Conservation (phyloP, 30 jellyfish, hydroid and myxozoan species). For the Turritopsis dohrnii region DNA sequence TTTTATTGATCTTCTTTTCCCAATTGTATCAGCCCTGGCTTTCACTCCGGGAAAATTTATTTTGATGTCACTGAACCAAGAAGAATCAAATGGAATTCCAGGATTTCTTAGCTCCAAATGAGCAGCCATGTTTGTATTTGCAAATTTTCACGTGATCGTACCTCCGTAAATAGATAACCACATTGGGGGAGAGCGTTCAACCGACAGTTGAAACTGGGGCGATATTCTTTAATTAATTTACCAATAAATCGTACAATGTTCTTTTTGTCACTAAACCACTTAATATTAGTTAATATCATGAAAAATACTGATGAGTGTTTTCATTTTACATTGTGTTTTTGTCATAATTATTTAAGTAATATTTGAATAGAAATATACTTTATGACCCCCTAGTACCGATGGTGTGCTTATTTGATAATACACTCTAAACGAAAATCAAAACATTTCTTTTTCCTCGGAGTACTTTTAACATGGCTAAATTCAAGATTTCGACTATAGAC, state of each 20-base stretch:
- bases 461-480: neutral
- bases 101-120: conserved; percentile 52
- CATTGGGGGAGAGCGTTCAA: neutral
- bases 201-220: neutral
- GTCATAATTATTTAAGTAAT: too few relatives aligned
- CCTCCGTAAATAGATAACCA: neutral
- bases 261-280: too few relatives aligned
- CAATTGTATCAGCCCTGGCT: conserved; percentile 73
- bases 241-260: neutral
- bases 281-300: neutral
- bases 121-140: conserved; percentile 19
- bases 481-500: too few relatives aligned
- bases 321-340: too few relatives aligned
- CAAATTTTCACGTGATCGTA: neutral
- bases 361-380: too few relatives aligned
- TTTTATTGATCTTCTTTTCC: conserved; percentile 74
- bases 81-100: conserved; percentile 66
- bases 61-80: conserved; percentile 73
- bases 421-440: neutral
- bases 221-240: neutral
- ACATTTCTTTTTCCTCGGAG: neutral
- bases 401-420: neutral
- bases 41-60: conserved; percentile 70
- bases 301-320: too few relatives aligned
- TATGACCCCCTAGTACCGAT: neutral